Evolutionary conservation across 2,113 vertebrate species (phyloP).

Genomic region (Grallaria varia): DNA sequence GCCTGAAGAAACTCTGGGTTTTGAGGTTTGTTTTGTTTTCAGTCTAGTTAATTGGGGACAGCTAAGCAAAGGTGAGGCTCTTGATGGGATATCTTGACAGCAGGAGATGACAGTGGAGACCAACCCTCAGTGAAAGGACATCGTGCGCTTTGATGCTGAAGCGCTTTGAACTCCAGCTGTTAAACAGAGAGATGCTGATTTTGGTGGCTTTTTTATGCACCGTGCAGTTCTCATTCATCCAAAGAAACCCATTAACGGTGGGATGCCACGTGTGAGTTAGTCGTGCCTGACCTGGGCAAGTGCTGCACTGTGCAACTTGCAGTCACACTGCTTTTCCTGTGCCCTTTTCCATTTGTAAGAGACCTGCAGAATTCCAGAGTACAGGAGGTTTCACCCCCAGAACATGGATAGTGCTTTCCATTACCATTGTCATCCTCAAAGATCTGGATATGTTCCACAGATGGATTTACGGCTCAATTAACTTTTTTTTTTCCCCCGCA

Average conservation of each 20-base stretch:
- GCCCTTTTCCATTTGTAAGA: neutral
- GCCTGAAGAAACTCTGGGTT: slow-evolving; percentile 41
- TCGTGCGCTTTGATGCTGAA: slow-evolving; percentile 1
- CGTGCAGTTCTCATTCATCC: neutral
- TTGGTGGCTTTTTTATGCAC: neutral
- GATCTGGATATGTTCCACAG: neutral
- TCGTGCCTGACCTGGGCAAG: neutral
- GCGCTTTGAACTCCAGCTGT: slow-evolving; percentile 6
- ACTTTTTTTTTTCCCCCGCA: neutral
- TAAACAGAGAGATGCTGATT: slow-evolving; percentile 46
- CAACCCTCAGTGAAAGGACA: neutral
- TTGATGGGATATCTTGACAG: slow-evolving; percentile 14
- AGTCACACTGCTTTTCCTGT: neutral
- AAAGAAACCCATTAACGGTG: neutral
- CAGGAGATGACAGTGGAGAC: slow-evolving; percentile 1
- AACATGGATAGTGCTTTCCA: neutral
- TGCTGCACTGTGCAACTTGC: neutral
- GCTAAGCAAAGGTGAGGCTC: slow-evolving; percentile 4
- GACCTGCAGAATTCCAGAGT: neutral
- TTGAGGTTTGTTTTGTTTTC: slow-evolving; percentile 55
- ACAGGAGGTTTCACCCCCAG: neutral
- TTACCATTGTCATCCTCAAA: neutral
- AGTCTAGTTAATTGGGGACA: slow-evolving; percentile 23
- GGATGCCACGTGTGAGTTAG: neutral
- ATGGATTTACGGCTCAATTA: neutral